phyloP scores from a whole-genome alignment of 2,113 vertebrate species.

The Pimephales promelas region DNA sequence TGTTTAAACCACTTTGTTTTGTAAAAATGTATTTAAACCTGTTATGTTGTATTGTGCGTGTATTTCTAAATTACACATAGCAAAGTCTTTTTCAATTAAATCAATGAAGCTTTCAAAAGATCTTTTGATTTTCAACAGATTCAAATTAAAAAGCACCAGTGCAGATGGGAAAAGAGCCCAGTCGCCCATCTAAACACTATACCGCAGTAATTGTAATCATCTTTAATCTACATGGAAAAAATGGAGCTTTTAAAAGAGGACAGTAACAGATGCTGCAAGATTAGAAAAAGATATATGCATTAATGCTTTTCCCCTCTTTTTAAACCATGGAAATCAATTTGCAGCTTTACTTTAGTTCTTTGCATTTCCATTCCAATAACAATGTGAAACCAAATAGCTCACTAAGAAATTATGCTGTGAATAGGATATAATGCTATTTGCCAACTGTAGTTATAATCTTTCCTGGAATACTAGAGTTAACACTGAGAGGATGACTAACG shows the following conservation, averaged over 20 bases:
- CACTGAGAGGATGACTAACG: not conserved
- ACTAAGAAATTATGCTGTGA: conserved; percentile 29
- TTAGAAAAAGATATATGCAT: conserved; percentile 63
- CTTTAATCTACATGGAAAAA: conserved; percentile 40
- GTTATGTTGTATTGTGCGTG: no score
- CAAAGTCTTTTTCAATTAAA: not conserved
- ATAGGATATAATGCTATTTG: not conserved
- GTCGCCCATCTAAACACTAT: not conserved
- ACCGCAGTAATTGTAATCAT: conserved; percentile 45
- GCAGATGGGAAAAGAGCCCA: not conserved
- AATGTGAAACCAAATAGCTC: not conserved
- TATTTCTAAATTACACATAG: not conserved
- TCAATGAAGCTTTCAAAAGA: not conserved
- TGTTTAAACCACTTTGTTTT: not conserved
- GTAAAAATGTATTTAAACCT: not conserved
- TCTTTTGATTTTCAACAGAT: not conserved
- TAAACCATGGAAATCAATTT: conserved; percentile 62
- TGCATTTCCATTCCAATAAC: conserved; percentile 23
- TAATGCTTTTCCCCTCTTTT: conserved; percentile 11
- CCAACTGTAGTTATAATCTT: not conserved
- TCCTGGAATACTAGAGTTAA: not conserved
- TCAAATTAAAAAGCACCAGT: not conserved
- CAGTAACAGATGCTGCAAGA: conserved; percentile 44
- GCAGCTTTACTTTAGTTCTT: conserved; percentile 17
- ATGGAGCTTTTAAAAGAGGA: conserved; percentile 49